Conservation (phyloP, 1,140 invertebrate genomes). For the Diploscapter pachys region DNA sequence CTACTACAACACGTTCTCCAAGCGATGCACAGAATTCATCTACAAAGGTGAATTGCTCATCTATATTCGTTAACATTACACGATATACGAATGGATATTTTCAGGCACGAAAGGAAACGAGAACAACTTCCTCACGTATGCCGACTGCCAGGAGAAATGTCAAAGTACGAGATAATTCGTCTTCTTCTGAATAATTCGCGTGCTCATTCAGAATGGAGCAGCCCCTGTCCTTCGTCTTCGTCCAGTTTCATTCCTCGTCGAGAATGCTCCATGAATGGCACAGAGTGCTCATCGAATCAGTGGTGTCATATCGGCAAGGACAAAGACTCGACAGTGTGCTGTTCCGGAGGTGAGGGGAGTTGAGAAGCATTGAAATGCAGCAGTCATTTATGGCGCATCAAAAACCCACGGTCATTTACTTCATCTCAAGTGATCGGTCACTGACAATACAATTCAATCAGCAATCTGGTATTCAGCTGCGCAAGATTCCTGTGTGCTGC, state of each 20-base stretch:
- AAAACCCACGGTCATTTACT: too few species aligned
- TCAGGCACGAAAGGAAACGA: slow-evolving; percentile 49
- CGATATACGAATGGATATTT: too few species aligned
- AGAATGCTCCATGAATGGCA: slow-evolving; percentile 29
- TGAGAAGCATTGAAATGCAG: too few species aligned
- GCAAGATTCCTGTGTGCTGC: slow-evolving; percentile 49
- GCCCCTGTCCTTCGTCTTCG: slow-evolving; percentile 48
- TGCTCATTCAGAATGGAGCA: slow-evolving; percentile 41
- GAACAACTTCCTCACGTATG: slow-evolving; percentile 53
- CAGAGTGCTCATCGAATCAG: slow-evolving; percentile 39
- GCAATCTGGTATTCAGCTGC: slow-evolving; percentile 34
- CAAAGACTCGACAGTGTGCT: slow-evolving; percentile 51
- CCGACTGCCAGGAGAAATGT: slow-evolving; percentile 49
- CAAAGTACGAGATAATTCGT: slow-evolving; percentile 42
- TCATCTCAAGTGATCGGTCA: background rate
- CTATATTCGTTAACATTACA: too few species aligned
- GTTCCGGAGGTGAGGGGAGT: slow-evolving; percentile 42
- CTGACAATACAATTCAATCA: slow-evolving; percentile 12
- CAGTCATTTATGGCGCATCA: too few species aligned
- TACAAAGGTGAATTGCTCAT: slow-evolving; percentile 40
- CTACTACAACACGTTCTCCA: slow-evolving; percentile 54
- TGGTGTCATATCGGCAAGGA: slow-evolving; percentile 54
- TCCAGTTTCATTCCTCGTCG: background rate
- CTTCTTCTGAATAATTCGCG: background rate
- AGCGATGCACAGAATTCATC: slow-evolving; percentile 51